Percentiles rank a stretch among this genome's conserved stretches.
These are phyloP conservation scores for Salvelinus namaycush DNA, from an alignment of 2,113 vertebrate species.

Conservation along the genomic window DNA sequence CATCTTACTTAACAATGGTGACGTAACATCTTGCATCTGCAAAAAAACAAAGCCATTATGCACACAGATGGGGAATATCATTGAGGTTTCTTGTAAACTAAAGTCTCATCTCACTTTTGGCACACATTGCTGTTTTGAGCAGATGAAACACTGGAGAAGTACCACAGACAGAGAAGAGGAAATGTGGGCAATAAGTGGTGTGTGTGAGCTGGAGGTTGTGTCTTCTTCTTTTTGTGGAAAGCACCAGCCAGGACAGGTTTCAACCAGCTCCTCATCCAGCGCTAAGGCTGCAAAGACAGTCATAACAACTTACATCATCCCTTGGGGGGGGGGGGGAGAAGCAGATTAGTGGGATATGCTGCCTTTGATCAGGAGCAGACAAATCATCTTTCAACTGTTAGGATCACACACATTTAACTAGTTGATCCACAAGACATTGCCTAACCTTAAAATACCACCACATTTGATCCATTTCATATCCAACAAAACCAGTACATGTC, in stretches of 20 bases:
- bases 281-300: background rate
- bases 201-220: background rate
- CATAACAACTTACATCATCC: conserved; percentile 63
- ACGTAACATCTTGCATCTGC: too few relatives aligned
- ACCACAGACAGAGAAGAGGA: background rate
- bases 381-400: too few relatives aligned
- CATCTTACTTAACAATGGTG: too few relatives aligned
- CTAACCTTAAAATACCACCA: too few relatives aligned
- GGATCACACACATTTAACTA: background rate
- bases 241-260: conserved; percentile 19
- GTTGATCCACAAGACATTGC: too few relatives aligned
- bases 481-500: background rate
- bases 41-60: too few relatives aligned
- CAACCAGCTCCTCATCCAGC: conserved; percentile 6
- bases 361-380: conserved; percentile 45
- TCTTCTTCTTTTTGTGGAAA: conserved; percentile 1
- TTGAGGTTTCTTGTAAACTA: too few relatives aligned
- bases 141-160: background rate
- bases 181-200: background rate
- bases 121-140: background rate
- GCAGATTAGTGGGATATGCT: conserved; percentile 31
- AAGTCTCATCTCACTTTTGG: background rate
- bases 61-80: too few relatives aligned
- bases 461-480: background rate
- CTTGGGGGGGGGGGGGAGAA: conserved; percentile 39